Percentiles rank a stretch among this genome's conserved stretches.
phyloP scores from a whole-genome alignment of 2,113 vertebrate species.

The Camelus bactrianus region DNA sequence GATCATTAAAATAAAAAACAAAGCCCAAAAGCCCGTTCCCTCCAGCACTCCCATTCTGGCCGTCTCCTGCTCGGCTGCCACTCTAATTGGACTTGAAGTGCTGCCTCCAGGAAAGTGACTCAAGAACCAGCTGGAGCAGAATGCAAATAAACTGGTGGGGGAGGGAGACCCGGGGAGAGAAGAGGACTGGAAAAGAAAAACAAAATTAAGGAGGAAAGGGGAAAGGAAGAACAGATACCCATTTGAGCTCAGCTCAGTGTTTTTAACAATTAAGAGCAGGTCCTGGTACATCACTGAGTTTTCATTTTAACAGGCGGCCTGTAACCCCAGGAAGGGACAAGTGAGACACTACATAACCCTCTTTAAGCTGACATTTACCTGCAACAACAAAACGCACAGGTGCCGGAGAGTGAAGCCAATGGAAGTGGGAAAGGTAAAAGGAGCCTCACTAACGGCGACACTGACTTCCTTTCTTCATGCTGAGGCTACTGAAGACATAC shows the following conservation, averaged over 20 bases:
- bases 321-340: background rate
- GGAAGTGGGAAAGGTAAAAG: conserved; percentile 51
- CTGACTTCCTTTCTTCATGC: conserved; percentile 10
- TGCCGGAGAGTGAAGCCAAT: background rate
- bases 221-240: conserved; percentile 30
- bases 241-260: background rate
- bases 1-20: conserved; percentile 34
- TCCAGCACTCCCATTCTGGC: conserved; percentile 19
- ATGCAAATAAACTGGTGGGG: conserved; percentile 2
- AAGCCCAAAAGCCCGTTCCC: background rate
- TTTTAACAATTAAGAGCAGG: background rate
- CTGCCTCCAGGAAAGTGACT: conserved; percentile 81
- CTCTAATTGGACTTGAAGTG: conserved; percentile 73
- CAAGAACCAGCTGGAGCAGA: conserved; percentile 76
- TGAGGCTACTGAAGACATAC: background rate
- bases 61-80: conserved; percentile 36
- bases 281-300: background rate
- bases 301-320: background rate
- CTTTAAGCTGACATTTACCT: background rate
- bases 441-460: background rate
- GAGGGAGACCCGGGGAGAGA: background rate
- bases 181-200: conserved; percentile 51
- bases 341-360: background rate
- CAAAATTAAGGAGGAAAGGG: conserved; percentile 38
- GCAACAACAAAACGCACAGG: background rate